Conservation (phyloP, 2,797 vertebrate genomes). For the Somateria mollissima region DNA sequence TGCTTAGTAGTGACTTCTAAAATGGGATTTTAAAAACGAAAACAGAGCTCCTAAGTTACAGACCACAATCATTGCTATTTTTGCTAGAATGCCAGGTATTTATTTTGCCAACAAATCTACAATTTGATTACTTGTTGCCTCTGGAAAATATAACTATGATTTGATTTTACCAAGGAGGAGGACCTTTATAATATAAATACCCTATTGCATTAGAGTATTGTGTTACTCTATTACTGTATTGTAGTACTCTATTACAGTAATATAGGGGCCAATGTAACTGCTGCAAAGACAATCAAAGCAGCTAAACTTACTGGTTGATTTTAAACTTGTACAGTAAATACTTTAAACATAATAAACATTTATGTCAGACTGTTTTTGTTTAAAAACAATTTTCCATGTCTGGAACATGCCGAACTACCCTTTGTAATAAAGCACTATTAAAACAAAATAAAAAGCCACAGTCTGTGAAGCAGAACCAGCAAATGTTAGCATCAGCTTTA, state of each 20-base stretch:
- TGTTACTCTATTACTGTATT: no score
- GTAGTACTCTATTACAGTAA: neutral
- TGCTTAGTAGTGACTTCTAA: neutral
- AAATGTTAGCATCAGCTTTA: neutral
- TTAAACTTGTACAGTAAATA: neutral
- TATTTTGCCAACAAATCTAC: neutral
- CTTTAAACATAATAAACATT: neutral
- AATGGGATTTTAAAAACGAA: neutral
- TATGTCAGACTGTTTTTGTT: neutral
- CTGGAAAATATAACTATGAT: slow-evolving; percentile 22
- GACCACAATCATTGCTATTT: neutral
- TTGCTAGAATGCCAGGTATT: neutral
- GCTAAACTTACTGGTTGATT: neutral
- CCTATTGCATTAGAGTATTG: no score
- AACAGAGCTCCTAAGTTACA: neutral
- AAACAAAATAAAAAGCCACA: neutral
- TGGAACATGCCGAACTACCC: neutral
- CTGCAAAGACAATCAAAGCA: neutral
- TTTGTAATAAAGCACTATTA: neutral
- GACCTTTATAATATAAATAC: neutral
- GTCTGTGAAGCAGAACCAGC: neutral
- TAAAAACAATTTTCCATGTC: neutral
- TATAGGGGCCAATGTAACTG: neutral
- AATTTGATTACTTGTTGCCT: slow-evolving; percentile 28
- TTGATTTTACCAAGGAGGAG: neutral